phyloP scores from a whole-genome alignment of 2,113 vertebrate genomes.

The Ochotona princeps region DNA sequence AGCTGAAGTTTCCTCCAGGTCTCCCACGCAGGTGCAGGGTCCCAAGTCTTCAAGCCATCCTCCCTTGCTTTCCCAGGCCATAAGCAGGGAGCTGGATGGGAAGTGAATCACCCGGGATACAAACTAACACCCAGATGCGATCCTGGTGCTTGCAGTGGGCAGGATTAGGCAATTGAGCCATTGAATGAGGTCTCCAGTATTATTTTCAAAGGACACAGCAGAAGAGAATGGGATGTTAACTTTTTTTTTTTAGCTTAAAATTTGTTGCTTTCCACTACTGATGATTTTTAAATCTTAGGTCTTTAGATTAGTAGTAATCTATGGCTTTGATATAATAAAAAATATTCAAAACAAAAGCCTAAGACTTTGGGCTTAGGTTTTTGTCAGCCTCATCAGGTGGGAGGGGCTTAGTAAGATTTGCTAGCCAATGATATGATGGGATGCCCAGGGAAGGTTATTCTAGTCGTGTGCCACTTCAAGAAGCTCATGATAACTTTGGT shows the following conservation, averaged over 20 bases:
- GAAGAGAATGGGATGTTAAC: neutral
- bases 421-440: too few relatives aligned
- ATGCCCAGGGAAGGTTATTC: neutral
- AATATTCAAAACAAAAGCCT: slow-evolving; percentile 13
- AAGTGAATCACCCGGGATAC: too few relatives aligned
- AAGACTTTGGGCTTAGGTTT: neutral
- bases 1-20: too few relatives aligned
- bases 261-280: neutral
- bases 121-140: too few relatives aligned
- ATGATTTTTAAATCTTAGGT: slow-evolving; percentile 6
- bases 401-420: neutral
- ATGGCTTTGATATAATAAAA: slow-evolving; percentile 15
- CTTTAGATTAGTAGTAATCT: neutral
- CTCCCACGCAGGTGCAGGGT: too few relatives aligned
- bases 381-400: neutral
- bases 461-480: neutral
- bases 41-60: too few relatives aligned
- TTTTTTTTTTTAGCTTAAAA: slow-evolving; percentile 17
- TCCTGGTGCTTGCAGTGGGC: too few relatives aligned
- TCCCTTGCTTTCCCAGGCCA: too few relatives aligned
- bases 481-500: neutral
- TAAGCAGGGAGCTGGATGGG: too few relatives aligned
- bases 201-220: slow-evolving; percentile 10
- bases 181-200: neutral
- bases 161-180: too few relatives aligned